phyloP scores from a whole-genome alignment of 1,140 invertebrate genomes.

The Nylanderia fulva region DNA sequence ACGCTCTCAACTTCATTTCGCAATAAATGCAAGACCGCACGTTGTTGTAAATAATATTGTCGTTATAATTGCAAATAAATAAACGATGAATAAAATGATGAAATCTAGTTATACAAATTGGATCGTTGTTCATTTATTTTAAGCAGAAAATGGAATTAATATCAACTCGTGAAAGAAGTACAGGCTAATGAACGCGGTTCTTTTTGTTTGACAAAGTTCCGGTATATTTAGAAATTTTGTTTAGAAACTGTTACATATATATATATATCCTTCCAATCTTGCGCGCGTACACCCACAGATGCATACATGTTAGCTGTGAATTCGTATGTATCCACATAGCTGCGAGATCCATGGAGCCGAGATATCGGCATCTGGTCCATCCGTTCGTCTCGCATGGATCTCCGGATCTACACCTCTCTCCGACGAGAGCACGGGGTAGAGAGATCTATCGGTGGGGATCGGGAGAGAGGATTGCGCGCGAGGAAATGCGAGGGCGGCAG shows the following conservation, averaged over 20 bases:
- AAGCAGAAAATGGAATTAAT: slow-evolving; percentile 22
- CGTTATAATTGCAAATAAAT: background rate
- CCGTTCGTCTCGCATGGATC: slow-evolving; percentile 63
- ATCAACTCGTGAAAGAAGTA: background rate
- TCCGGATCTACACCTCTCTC: slow-evolving; percentile 51
- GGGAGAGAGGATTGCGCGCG: slow-evolving; percentile 56
- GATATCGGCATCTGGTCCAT: slow-evolving; percentile 62
- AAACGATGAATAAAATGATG: background rate
- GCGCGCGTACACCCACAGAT: background rate
- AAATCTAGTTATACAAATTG: background rate
- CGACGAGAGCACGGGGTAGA: background rate
- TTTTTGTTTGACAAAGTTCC: background rate
- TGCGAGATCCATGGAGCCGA: slow-evolving; percentile 20
- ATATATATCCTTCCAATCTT: slow-evolving; percentile 33
- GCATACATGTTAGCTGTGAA: slow-evolving; percentile 12
- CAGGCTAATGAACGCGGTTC: background rate
- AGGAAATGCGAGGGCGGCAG: slow-evolving; percentile 52
- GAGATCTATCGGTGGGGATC: slow-evolving; percentile 33
- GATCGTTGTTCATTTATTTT: no score
- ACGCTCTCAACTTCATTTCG: background rate
- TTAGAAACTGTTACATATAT: slow-evolving; percentile 18
- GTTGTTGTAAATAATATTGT: background rate
- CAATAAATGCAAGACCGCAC: background rate
- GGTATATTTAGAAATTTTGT: slow-evolving; percentile 10
- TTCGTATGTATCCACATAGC: slow-evolving; percentile 33